Base-by-base conservation (phyloP, 2,797 vertebrate species). In the Sebastes kiyomatsui region DNA sequence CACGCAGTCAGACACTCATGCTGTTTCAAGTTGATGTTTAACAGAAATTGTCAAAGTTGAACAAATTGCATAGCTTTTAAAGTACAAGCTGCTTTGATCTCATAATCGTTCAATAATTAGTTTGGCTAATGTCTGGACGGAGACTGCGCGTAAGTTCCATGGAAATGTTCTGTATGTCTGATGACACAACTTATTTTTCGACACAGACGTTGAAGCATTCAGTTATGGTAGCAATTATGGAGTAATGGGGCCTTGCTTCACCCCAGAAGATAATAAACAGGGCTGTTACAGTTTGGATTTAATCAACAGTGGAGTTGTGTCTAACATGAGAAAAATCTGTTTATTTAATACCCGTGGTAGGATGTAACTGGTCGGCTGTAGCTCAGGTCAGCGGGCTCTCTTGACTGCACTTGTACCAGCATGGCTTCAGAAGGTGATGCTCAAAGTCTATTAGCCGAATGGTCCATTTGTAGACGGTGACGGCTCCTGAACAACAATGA, bases 281-380 rank as follows among this genome's bases (percentile, higher is more conserved):
- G 68, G 49, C 30, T 60, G 23, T 77, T 68, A 52, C 35, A 60
- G 13, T 82, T 82, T 75, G 18, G 55, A 77, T 75, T 35, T 52
- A 68, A 65, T 72, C 61, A 68, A 4, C 59, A 64, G 9, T 67
- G 32, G n/a, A 60, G 22, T 59, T 72, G 20, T 46, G 16, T 35
- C 22, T n/a, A 68, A 59, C 25, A 55, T 38, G 5, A 13, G 65
- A 60, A 16, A 49, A 68, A 9, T 52, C 4, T 4, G 3, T 11
- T 16, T 14, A 6, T 54, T 42, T 33, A 20, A 61, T 11, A 32
- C 8, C 27, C 16, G 32, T 20, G 46, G 6, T n/a, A n/a, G 72
- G 18, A 77, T 68, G 14, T 61, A 49, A 56, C 20, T 18, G 23
- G 13, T 75, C 27, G 13, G 67, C 62, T 72, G 35, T 66, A 66